phyloP scores from a whole-genome alignment of 2,113 vertebrate genomes.

The Podiceps cristatus region DNA sequence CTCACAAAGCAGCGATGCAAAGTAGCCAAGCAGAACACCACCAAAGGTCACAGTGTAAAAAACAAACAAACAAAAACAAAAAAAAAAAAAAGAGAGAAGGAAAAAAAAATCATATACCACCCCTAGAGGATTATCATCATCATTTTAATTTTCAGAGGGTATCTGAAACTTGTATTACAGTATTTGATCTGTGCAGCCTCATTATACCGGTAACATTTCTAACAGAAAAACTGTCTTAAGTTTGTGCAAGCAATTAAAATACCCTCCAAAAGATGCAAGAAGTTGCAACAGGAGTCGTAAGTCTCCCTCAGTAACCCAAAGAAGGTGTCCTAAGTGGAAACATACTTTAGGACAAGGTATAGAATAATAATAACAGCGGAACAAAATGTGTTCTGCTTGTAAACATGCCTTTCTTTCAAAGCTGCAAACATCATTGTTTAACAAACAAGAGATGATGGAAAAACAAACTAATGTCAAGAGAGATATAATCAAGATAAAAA shows the following conservation, averaged over 20 bases:
- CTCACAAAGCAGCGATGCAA: constrained; percentile 23
- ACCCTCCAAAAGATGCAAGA: not conserved
- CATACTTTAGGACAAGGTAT: not conserved
- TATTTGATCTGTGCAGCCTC: not conserved
- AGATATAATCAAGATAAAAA: not conserved
- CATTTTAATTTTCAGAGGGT: constrained; percentile 21
- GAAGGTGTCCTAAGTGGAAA: not conserved
- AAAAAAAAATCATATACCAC: not conserved
- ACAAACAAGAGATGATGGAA: not conserved
- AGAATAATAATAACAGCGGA: not conserved
- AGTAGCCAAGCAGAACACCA: constrained; percentile 13
- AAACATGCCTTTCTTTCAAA: not conserved
- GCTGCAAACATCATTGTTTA: not conserved
- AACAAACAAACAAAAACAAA: too few species aligned
- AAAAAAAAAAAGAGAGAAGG: not conserved
- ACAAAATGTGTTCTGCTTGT: not conserved
- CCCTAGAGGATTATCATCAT: not conserved
- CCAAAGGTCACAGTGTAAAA: not conserved
- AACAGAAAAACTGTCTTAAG: not conserved
- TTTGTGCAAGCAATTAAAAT: not conserved
- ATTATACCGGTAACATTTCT: not conserved
- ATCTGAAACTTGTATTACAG: not conserved
- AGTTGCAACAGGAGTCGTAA: not conserved
- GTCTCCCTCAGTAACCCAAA: not conserved
- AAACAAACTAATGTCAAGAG: constrained; percentile 35